These are phyloP conservation scores for mouse (Mus musculus) DNA, from an alignment of 2,113 vertebrate species.

Conservation along the genomic window DNA sequence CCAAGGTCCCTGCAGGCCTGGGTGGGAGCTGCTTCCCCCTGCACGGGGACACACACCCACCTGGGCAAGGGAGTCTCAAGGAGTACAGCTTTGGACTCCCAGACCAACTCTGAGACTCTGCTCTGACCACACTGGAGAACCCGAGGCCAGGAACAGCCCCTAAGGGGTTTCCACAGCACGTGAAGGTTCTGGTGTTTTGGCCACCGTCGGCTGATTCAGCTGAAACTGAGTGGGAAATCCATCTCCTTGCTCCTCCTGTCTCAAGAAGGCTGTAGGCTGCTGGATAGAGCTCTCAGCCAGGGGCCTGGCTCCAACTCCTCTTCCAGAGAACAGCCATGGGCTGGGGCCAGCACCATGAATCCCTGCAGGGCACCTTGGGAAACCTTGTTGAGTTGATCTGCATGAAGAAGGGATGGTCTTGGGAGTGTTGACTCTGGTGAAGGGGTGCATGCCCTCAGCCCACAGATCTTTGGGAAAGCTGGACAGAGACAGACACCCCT, in stretches of 20 bases:
- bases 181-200: not conserved
- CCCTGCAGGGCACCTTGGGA: not conserved
- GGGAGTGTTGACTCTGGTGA: not conserved
- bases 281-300: not conserved
- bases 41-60: not conserved
- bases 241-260: slow-evolving; percentile 35
- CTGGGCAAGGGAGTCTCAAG: not conserved
- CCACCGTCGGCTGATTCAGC: not conserved
- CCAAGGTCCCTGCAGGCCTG: not conserved
- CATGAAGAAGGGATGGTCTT: too few relatives aligned
- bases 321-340: slow-evolving; percentile 53
- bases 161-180: not conserved
- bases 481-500: too few relatives aligned
- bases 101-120: not conserved
- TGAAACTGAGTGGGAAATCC: not conserved
- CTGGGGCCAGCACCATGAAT: not conserved
- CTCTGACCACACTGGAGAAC: not conserved
- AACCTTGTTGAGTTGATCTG: not conserved
- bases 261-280: not conserved
- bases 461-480: not conserved
- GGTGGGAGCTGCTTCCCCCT: not conserved
- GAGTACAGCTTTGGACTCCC: not conserved
- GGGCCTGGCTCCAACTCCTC: not conserved
- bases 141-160: not conserved
- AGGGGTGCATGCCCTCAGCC: too few relatives aligned